These are phyloP conservation scores for Mayetiola destructor DNA, from an alignment of 2,888 invertebrate species.

Conservation along the genomic window DNA sequence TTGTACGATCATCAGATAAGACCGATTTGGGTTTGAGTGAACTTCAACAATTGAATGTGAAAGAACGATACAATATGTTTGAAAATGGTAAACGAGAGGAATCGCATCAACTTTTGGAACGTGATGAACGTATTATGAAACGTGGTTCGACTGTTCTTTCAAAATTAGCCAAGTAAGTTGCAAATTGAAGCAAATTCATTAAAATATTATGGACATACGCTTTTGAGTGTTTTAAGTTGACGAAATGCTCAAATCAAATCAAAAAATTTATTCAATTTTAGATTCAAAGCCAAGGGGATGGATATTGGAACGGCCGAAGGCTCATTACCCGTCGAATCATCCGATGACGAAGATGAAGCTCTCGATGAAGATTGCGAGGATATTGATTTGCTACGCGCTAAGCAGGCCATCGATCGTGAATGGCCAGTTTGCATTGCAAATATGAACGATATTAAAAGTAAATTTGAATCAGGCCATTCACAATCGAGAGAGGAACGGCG, in stretches of 20 bases:
- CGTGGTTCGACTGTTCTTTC: constrained; percentile 62
- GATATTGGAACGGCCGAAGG: constrained; percentile 65
- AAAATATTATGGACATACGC: too few relatives aligned
- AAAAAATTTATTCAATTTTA: constrained; percentile 26
- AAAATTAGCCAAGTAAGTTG: constrained; percentile 62
- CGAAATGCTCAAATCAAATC: background rate
- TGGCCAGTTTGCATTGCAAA: constrained; percentile 65
- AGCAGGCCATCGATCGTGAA: constrained; percentile 47
- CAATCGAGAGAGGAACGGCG: constrained; percentile 49
- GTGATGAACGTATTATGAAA: constrained; percentile 38
- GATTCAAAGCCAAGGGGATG: constrained; percentile 72
- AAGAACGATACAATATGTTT: constrained; percentile 73
- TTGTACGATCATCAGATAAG: constrained; percentile 81
- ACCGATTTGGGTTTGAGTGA: constrained; percentile 74
- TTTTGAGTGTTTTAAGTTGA: background rate
- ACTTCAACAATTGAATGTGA: constrained; percentile 64
- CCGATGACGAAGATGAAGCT: constrained; percentile 38
- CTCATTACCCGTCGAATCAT: constrained; percentile 53
- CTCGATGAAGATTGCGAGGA: constrained; percentile 38
- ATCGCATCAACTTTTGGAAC: constrained; percentile 30
- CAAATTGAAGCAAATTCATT: constrained; percentile 31
- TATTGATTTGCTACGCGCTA: constrained; percentile 45
- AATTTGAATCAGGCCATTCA: constrained; percentile 58
- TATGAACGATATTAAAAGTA: constrained; percentile 70
- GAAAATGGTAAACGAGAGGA: constrained; percentile 35